These are phyloP conservation scores for Bergia sp. DNA, from an alignment of 92 coral and sea anemone species.

Conservation along the genomic window DNA sequence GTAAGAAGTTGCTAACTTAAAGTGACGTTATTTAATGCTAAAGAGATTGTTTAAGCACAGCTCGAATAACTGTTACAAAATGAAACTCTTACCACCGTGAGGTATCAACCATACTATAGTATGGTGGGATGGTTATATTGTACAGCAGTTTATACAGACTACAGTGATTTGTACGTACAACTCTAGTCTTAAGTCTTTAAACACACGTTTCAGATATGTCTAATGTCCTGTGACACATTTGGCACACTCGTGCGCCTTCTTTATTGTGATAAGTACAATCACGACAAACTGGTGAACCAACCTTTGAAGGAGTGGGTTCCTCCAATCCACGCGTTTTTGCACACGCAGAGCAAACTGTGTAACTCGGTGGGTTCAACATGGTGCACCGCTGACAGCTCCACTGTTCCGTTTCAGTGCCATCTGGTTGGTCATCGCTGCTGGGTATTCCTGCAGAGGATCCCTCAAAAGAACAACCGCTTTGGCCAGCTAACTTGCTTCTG, in stretches of 20 bases:
- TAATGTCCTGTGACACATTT: constrained; percentile 39
- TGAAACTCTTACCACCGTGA: no score
- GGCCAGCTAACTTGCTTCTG: not conserved
- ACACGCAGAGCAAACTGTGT: constrained; percentile 63
- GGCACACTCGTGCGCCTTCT: constrained; percentile 51
- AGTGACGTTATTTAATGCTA: no score
- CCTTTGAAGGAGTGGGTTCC: constrained; percentile 11
- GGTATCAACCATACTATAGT: not conserved
- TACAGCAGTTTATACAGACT: not conserved
- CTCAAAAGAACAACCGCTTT: constrained; percentile 2
- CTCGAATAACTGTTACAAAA: not conserved
- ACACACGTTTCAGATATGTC: constrained; percentile 45
- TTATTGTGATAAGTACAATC: constrained; percentile 57
- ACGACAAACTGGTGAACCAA: constrained; percentile 57
- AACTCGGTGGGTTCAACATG: constrained; percentile 43
- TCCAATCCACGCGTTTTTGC: constrained; percentile 59
- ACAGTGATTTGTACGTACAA: not conserved
- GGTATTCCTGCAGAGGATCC: not conserved
- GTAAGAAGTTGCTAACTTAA: no score
- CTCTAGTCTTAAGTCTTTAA: not conserved
- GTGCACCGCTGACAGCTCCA: constrained; percentile 77
- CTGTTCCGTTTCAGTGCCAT: not conserved
- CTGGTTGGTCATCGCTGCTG: no score
- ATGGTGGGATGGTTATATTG: not conserved
- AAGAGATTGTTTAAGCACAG: not conserved